A percentile compares a stretch with the other conserved stretches of the same genome.
phyloP scores from a whole-genome alignment of 2,797 vertebrate species.

The Gephyroberyx darwinii region DNA sequence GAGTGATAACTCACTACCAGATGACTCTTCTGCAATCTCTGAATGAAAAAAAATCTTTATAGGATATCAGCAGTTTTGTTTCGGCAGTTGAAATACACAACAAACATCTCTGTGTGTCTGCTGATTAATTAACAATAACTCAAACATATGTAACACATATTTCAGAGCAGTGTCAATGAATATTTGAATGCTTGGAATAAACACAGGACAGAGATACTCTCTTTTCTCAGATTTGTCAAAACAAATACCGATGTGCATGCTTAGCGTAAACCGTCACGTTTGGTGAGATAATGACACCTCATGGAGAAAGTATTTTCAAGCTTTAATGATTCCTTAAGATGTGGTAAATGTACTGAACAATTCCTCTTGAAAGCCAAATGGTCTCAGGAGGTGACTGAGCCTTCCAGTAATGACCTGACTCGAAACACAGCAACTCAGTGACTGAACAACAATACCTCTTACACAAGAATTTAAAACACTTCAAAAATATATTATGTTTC shows the following conservation, averaged over 20 bases:
- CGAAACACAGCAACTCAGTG: not conserved
- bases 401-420: not conserved
- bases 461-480: not conserved
- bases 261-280: constrained; percentile 11
- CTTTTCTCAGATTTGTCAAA: constrained; percentile 5
- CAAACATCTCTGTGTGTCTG: constrained; percentile 13
- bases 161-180: constrained; percentile 26
- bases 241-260: constrained; percentile 4
- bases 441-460: not conserved
- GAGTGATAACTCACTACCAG: constrained; percentile 6
- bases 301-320: not conserved
- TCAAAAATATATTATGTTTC: not conserved
- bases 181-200: constrained; percentile 22
- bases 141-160: constrained; percentile 5
- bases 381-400: constrained; percentile 17
- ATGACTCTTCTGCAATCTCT: constrained; percentile 11
- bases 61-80: constrained; percentile 5
- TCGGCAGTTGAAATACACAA: constrained; percentile 24
- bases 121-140: constrained; percentile 19
- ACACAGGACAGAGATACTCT: not conserved
- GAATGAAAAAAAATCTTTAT: constrained; percentile 25
- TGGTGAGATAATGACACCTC: constrained; percentile 10
- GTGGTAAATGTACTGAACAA: not conserved
- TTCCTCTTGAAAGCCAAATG: not conserved
- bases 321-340: not conserved